Evolutionary conservation across 1,140 invertebrate genomes (phyloP).

Genomic region (Anastrepha ludens): DNA sequence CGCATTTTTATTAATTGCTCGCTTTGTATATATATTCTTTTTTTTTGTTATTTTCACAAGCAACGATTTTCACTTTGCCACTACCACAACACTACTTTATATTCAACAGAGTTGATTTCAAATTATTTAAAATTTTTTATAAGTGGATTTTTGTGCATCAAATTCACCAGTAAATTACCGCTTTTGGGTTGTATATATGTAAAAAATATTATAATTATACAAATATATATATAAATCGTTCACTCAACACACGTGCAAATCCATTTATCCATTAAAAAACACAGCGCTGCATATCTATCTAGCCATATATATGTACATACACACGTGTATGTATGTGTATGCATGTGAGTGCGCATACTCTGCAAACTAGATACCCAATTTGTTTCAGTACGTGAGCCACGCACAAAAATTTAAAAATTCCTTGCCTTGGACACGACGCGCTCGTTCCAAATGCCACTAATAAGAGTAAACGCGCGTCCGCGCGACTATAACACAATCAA

Average conservation of each 20-base stretch:
- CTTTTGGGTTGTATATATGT: neutral
- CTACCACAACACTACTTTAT: neutral
- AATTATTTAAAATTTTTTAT: neutral
- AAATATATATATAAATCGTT: neutral
- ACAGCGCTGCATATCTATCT: too few relatives aligned
- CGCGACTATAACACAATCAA: neutral
- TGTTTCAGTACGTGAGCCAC: conserved; percentile 16
- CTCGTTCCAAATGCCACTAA: conserved; percentile 25
- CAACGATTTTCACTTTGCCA: conserved; percentile 24
- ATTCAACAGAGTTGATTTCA: conserved; percentile 18
- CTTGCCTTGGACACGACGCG: conserved; percentile 1
- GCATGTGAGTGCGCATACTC: neutral
- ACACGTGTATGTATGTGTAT: neutral
- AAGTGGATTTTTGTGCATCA: neutral
- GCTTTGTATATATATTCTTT: too few relatives aligned
- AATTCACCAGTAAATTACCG: neutral
- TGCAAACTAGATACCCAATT: conserved; percentile 19
- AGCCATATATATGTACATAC: neutral
- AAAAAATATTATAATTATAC: neutral
- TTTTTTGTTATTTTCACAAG: neutral
- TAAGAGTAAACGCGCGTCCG: neutral
- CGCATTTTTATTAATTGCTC: neutral
- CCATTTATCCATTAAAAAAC: too few relatives aligned
- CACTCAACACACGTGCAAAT: neutral
- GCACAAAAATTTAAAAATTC: conserved; percentile 28